Evolutionary conservation across 1,140 invertebrate species (phyloP).

Genomic region (Ceratina calcarata): DNA sequence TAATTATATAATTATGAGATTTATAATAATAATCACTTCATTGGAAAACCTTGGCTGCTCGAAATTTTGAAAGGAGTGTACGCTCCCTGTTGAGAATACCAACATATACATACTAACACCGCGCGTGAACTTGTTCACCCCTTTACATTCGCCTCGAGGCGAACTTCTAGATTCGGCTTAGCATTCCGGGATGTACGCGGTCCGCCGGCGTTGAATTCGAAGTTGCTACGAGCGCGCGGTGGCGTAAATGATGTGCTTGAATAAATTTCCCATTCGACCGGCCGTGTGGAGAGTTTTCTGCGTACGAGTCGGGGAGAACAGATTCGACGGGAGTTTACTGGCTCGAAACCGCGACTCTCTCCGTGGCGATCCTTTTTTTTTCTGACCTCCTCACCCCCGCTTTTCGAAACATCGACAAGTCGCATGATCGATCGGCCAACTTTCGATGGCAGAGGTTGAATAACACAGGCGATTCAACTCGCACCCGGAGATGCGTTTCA

Average conservation of each 20-base stretch:
- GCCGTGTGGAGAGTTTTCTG: no score
- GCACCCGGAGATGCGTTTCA: no score
- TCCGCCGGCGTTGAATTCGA: neutral
- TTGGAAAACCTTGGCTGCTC: no score
- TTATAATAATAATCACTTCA: no score
- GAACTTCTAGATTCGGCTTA: constrained; percentile 14
- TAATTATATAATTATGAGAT: no score
- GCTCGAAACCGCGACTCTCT: no score
- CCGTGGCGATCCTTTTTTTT: no score
- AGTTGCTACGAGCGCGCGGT: neutral
- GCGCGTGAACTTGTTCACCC: constrained; percentile 26
- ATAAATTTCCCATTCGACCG: neutral
- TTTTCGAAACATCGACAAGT: constrained; percentile 1
- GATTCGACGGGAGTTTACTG: neutral
- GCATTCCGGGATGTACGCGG: neutral
- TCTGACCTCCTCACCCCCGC: neutral
- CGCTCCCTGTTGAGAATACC: no score
- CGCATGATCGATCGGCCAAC: constrained; percentile 3
- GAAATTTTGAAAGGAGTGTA: no score
- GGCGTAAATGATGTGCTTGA: constrained; percentile 1
- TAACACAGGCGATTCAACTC: no score
- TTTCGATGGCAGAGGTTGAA: no score
- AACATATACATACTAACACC: neutral
- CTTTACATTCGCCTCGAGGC: constrained; percentile 4
- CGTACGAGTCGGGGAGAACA: no score